Percentiles rank a stretch among this genome's conserved stretches.
phyloP scores from a whole-genome alignment of 1,140 invertebrate species.

The Drosophila paulistorum region DNA sequence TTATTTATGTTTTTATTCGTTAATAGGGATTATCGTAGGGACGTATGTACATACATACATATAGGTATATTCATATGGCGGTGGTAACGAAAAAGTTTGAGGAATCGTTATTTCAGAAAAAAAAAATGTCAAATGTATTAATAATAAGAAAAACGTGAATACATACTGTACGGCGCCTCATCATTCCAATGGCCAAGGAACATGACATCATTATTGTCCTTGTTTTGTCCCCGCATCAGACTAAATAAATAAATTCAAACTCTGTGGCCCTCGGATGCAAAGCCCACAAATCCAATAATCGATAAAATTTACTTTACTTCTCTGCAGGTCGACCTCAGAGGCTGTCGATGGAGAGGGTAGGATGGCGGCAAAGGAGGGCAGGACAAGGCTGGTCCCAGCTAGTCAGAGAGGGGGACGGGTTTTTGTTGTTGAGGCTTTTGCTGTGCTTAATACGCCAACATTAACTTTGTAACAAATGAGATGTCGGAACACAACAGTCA shows the following conservation, averaged over 20 bases:
- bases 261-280: not conserved
- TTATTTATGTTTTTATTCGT: too few relatives aligned
- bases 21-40: too few relatives aligned
- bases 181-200: not conserved
- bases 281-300: slow-evolving; percentile 72
- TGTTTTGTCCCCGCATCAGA: not conserved
- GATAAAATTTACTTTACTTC: slow-evolving; percentile 52
- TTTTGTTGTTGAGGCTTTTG: slow-evolving; percentile 78
- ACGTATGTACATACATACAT: too few relatives aligned
- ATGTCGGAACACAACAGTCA: slow-evolving; percentile 80
- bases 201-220: slow-evolving; percentile 16
- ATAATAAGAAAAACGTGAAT: not conserved
- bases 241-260: slow-evolving; percentile 12
- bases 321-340: not conserved
- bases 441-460: slow-evolving; percentile 80
- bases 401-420: slow-evolving; percentile 15
- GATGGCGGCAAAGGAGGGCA: not conserved
- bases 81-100: too few relatives aligned
- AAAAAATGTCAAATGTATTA: not conserved
- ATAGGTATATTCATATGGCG: too few relatives aligned
- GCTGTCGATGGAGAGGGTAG: not conserved
- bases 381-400: not conserved
- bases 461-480: slow-evolving; percentile 82
- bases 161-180: not conserved
- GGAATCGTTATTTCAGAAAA: too few relatives aligned